phyloP scores from a whole-genome alignment of 2,888 invertebrate genomes.

The Acleris holmiana region DNA sequence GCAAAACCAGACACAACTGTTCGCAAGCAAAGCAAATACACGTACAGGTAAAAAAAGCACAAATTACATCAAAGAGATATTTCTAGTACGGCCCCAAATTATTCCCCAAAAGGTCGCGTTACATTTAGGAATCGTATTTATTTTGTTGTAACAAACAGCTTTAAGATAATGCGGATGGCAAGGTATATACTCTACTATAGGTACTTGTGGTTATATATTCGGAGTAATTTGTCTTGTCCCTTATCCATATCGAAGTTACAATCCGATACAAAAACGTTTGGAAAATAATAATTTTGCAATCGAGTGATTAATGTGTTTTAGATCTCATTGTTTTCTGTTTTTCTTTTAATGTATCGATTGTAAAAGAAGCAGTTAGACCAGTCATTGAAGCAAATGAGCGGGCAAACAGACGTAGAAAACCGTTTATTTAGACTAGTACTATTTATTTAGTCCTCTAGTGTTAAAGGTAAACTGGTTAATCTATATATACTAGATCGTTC shows the following conservation, averaged over 20 bases:
- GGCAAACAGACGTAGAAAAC: too few species aligned
- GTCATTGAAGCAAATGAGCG: too few species aligned
- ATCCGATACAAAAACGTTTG: constrained; percentile 27
- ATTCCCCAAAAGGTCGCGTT: constrained; percentile 17
- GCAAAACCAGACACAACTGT: constrained; percentile 68
- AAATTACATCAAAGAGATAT: constrained; percentile 36
- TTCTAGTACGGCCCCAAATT: constrained; percentile 24
- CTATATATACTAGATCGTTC: too few species aligned
- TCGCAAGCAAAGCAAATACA: constrained; percentile 57
- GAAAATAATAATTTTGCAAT: constrained; percentile 24
- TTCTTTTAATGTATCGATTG: too few species aligned
- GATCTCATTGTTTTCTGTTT: constrained; percentile 10
- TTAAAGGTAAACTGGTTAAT: too few species aligned
- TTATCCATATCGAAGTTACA: constrained; percentile 25
- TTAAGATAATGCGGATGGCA: constrained; percentile 15
- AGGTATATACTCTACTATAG: neutral
- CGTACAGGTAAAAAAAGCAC: constrained; percentile 24
- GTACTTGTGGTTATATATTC: constrained; percentile 19
- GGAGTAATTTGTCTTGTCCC: constrained; percentile 34
- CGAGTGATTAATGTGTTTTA: constrained; percentile 28
- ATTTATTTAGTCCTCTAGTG: too few species aligned
- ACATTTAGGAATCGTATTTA: constrained; percentile 30
- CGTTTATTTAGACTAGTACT: too few species aligned
- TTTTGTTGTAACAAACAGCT: constrained; percentile 34
- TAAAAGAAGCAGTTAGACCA: too few species aligned